Conservation (phyloP, 2,113 vertebrate genomes). For the Scartelaos histophorus region DNA sequence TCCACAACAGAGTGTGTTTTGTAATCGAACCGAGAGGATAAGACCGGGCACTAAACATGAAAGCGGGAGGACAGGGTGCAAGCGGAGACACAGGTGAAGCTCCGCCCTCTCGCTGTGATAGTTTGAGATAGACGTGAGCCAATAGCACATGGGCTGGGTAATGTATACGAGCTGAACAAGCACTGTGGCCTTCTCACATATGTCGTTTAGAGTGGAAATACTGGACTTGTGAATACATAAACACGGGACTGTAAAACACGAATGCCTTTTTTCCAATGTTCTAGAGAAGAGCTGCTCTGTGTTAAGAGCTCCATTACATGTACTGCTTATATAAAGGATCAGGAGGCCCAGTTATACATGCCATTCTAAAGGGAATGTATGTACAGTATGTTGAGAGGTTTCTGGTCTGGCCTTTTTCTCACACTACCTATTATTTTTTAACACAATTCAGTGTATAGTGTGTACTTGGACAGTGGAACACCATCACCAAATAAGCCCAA, state of each 20-base stretch:
- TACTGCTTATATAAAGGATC: background rate
- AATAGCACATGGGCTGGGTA: constrained; percentile 21
- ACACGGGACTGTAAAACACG: constrained; percentile 17
- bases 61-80: constrained; percentile 41
- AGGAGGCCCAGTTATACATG: background rate
- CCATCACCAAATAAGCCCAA: too few species aligned
- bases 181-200: background rate
- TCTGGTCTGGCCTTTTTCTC: background rate
- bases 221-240: constrained; percentile 4
- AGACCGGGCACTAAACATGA: constrained; percentile 53
- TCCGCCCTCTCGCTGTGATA: background rate
- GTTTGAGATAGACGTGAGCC: background rate
- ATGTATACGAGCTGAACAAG: constrained; percentile 32
- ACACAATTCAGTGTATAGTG: too few species aligned
- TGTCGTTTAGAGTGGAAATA: constrained; percentile 6
- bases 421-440: too few species aligned
- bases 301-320: background rate
- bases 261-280: constrained; percentile 39
- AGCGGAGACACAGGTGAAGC: constrained; percentile 33
- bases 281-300: background rate
- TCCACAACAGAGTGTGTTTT: constrained; percentile 63
- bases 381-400: background rate
- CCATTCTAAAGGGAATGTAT: background rate
- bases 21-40: constrained; percentile 68
- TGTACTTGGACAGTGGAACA: too few species aligned